phyloP scores from a whole-genome alignment of 2,797 vertebrate species.

The Knipowitschia caucasica region DNA sequence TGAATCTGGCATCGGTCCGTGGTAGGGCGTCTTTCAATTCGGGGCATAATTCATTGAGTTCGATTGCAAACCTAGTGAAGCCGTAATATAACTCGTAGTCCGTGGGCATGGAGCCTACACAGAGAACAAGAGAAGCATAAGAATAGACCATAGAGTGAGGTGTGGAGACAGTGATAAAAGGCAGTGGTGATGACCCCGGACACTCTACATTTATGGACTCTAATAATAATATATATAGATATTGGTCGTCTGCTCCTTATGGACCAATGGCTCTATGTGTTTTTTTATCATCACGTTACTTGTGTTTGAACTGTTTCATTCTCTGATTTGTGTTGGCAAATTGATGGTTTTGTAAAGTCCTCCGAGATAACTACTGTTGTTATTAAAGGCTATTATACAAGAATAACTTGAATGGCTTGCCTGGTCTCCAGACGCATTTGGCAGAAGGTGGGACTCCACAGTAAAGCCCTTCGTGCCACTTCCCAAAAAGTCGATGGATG shows the following conservation, averaged over 20 bases:
- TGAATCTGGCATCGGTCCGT: conserved; percentile 90
- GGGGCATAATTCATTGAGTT: conserved; percentile 95
- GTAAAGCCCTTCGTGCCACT: conserved; percentile 97
- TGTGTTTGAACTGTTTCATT: no score
- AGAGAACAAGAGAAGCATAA: not conserved
- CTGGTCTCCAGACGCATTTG: conserved; percentile 97
- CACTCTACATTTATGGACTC: no score
- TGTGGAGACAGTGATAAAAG: not conserved
- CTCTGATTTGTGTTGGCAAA: no score
- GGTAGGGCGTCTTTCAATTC: conserved; percentile 92
- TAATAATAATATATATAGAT: no score
- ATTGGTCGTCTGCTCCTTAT: no score
- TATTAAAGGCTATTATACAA: no score
- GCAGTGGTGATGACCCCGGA: no score
- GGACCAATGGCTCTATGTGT: no score
- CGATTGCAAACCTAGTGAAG: conserved; percentile 96
- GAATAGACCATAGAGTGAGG: not conserved
- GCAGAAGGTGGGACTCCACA: conserved; percentile 94
- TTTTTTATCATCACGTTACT: no score
- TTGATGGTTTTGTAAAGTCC: no score
- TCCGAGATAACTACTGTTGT: no score
- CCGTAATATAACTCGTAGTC: conserved; percentile 97
- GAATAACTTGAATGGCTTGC: conserved; percentile 70
- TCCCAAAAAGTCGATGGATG: conserved; percentile 94
- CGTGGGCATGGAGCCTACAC: conserved; percentile 94